A percentile compares a stretch with the other conserved stretches of the same genome.
Conservation (phyloP, 2,797 vertebrate species). For the Leuciscus waleckii region DNA sequence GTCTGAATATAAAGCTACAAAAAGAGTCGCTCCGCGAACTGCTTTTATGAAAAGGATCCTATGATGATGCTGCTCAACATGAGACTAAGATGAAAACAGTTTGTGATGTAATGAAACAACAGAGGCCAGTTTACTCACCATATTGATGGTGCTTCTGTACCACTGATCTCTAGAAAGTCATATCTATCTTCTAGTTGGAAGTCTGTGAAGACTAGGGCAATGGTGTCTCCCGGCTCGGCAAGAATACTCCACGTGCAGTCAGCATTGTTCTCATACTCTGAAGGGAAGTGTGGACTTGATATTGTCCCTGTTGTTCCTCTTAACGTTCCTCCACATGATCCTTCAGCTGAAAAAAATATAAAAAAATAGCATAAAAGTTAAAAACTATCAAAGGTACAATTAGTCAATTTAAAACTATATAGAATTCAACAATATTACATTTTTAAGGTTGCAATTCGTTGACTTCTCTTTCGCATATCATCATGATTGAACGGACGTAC, state of each 20-base stretch:
- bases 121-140: constrained; percentile 83
- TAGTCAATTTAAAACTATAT: background rate
- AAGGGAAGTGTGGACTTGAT: constrained; percentile 93
- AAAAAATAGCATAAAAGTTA: constrained; percentile 20
- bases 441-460: background rate
- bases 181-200: constrained; percentile 98
- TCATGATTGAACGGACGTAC: background rate
- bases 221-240: constrained; percentile 96
- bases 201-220: constrained; percentile 94
- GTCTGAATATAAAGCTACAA: background rate
- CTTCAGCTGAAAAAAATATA: constrained; percentile 83
- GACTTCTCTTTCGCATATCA: background rate
- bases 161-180: constrained; percentile 98
- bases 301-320: constrained; percentile 93
- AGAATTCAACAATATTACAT: background rate
- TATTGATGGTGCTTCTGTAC: constrained; percentile 95
- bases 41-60: background rate
- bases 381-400: background rate
- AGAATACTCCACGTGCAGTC: constrained; percentile 98
- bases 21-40: background rate
- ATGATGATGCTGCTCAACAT: background rate
- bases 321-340: constrained; percentile 93
- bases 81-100: background rate
- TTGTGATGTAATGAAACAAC: constrained; percentile 6
- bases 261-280: constrained; percentile 95